Conservation (phyloP, 2,113 vertebrate species). For the Scolopax mira region DNA sequence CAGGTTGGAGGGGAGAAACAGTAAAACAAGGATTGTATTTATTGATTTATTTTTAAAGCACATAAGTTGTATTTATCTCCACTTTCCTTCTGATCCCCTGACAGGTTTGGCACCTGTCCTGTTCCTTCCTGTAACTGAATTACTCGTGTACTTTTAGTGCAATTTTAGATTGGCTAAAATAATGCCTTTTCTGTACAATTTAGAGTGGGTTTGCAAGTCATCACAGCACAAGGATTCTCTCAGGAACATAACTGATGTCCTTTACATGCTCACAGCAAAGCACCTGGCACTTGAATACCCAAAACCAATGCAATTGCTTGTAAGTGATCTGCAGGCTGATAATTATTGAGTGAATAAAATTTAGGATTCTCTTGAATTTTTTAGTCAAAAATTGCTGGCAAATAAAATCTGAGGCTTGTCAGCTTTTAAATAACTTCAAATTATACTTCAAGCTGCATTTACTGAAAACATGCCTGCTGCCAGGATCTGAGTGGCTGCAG, state of each 20-base stretch:
- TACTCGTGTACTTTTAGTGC: background rate
- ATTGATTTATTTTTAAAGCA: slow-evolving; percentile 44
- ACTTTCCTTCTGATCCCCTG: background rate
- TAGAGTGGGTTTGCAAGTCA: background rate
- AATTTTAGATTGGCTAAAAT: slow-evolving; percentile 3
- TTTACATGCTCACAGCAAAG: background rate
- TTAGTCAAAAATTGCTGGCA: background rate
- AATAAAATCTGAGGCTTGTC: background rate
- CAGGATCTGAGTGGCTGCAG: background rate
- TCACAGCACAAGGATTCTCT: slow-evolving; percentile 5
- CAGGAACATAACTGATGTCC: background rate
- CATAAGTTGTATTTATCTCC: slow-evolving; percentile 19
- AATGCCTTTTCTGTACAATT: slow-evolving; percentile 8
- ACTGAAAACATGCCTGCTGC: background rate
- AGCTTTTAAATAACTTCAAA: background rate
- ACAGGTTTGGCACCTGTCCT: slow-evolving; percentile 29
- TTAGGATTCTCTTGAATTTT: background rate
- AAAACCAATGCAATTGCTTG: background rate
- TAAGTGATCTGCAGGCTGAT: background rate
- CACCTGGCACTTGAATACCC: background rate
- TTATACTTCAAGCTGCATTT: background rate
- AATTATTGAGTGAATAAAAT: background rate
- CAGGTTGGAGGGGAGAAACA: background rate
- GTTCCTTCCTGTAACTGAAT: slow-evolving; percentile 47
- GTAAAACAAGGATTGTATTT: slow-evolving; percentile 29